These are phyloP conservation scores for Lasioglossum lativentre DNA, from an alignment of 2,888 invertebrate genomes.

Conservation along the genomic window DNA sequence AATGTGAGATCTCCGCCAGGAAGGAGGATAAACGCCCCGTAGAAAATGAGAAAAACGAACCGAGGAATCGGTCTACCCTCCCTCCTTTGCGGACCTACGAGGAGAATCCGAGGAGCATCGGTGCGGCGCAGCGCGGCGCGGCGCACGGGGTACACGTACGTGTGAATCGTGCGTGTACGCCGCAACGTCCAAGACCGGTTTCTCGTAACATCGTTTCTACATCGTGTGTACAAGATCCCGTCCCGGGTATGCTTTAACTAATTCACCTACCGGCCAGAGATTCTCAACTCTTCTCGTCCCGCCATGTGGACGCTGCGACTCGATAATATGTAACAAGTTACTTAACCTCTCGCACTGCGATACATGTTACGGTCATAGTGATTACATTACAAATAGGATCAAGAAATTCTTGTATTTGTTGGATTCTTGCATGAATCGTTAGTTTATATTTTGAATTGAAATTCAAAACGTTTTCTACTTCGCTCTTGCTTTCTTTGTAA, in stretches of 20 bases:
- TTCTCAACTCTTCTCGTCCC: conserved; percentile 47
- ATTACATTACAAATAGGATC: too few species aligned
- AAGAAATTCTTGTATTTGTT: too few species aligned
- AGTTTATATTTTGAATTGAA: too few species aligned
- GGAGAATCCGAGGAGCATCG: background rate
- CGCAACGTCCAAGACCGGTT: conserved; percentile 78
- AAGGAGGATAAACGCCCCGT: conserved; percentile 66
- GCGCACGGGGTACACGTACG: conserved; percentile 7
- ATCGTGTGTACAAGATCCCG: conserved; percentile 79
- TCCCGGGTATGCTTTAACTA: conserved; percentile 76
- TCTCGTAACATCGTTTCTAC: conserved; percentile 78
- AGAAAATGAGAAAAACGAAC: conserved; percentile 73
- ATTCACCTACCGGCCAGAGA: conserved; percentile 71
- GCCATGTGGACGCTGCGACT: background rate
- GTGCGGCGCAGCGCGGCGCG: background rate
- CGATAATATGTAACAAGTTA: too few species aligned
- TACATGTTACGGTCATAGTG: too few species aligned
- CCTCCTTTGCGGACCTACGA: background rate
- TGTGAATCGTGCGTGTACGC: conserved; percentile 49
- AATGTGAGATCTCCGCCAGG: conserved; percentile 68
- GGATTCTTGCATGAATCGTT: too few species aligned
- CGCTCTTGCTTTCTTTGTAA: too few species aligned
- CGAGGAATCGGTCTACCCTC: conserved; percentile 42
- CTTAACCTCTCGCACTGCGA: too few species aligned
- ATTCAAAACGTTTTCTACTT: too few species aligned